Conservation (phyloP, 1,140 invertebrate species). For the Scaptodrosophila lebanonensis region DNA sequence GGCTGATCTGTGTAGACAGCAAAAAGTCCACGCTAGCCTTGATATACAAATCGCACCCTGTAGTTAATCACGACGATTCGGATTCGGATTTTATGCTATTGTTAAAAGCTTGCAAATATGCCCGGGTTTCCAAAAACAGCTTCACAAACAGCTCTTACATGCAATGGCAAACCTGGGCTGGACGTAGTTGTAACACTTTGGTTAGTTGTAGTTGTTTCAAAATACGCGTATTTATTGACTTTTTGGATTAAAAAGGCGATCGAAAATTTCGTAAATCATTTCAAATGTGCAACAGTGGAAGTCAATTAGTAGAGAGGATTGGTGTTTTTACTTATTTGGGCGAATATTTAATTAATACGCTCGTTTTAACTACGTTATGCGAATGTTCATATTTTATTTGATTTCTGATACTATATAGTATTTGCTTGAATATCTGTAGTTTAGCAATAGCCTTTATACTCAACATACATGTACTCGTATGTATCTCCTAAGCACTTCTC, state of each 20-base stretch:
- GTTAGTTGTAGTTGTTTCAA: too few relatives aligned
- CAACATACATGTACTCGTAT: slow-evolving; percentile 24
- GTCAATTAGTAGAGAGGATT: slow-evolving; percentile 28
- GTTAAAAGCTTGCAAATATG: too few relatives aligned
- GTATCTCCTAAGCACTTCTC: slow-evolving; percentile 8
- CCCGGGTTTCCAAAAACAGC: too few relatives aligned
- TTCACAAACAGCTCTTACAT: too few relatives aligned
- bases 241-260: slow-evolving; percentile 20
- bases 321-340: slow-evolving; percentile 29
- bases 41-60: too few relatives aligned
- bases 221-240: slow-evolving; percentile 24
- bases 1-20: not conserved
- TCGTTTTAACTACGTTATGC: slow-evolving; percentile 13
- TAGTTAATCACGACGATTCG: too few relatives aligned
- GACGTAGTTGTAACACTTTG: slow-evolving; percentile 5
- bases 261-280: too few relatives aligned
- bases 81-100: too few relatives aligned
- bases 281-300: slow-evolving; percentile 37
- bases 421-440: slow-evolving; percentile 19
- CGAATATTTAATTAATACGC: not conserved
- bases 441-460: slow-evolving; percentile 56
- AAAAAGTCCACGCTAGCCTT: too few relatives aligned
- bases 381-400: slow-evolving; percentile 28
- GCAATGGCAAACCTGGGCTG: too few relatives aligned
- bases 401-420: not conserved